A percentile compares a stretch with the other conserved stretches of the same genome.
These are phyloP conservation scores for Butorides virescens DNA, from an alignment of 2,113 vertebrate genomes.

Conservation along the genomic window DNA sequence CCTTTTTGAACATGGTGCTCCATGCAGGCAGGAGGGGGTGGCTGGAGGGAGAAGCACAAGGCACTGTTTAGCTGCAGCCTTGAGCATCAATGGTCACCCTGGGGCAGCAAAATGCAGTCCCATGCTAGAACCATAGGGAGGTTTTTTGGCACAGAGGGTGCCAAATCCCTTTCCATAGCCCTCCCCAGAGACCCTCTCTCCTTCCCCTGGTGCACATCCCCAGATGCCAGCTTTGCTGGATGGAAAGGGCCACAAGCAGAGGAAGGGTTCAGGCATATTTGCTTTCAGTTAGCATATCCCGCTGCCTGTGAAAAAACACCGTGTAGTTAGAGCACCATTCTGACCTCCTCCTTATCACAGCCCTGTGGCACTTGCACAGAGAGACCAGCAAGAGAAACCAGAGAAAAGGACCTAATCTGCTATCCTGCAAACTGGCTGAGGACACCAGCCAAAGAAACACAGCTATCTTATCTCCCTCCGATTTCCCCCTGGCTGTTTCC, in stretches of 20 bases:
- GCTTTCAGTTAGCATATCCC: neutral
- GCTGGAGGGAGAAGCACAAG: neutral
- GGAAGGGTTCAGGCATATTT: neutral
- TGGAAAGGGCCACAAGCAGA: neutral
- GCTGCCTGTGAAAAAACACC: neutral
- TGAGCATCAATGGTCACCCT: neutral
- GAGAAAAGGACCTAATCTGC: slow-evolving; percentile 3
- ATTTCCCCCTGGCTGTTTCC: slow-evolving; percentile 8
- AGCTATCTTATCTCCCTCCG: neutral
- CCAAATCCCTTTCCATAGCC: neutral
- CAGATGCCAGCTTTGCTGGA: neutral
- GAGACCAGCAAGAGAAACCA: neutral
- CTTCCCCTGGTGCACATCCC: neutral
- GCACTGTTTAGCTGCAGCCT: neutral
- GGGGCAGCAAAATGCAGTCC: neutral
- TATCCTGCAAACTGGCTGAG: neutral
- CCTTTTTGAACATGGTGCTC: too few species aligned
- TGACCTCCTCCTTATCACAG: slow-evolving; percentile 3
- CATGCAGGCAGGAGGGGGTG: neutral
- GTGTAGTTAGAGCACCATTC: neutral
- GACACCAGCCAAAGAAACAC: neutral
- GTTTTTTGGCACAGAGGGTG: neutral
- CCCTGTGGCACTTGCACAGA: neutral
- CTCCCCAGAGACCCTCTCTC: neutral
- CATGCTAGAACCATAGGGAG: neutral